A percentile compares a stretch with the other conserved stretches of the same genome.
Conservation (phyloP, 1,140 invertebrate genomes). For the Lepidurus packardi region DNA sequence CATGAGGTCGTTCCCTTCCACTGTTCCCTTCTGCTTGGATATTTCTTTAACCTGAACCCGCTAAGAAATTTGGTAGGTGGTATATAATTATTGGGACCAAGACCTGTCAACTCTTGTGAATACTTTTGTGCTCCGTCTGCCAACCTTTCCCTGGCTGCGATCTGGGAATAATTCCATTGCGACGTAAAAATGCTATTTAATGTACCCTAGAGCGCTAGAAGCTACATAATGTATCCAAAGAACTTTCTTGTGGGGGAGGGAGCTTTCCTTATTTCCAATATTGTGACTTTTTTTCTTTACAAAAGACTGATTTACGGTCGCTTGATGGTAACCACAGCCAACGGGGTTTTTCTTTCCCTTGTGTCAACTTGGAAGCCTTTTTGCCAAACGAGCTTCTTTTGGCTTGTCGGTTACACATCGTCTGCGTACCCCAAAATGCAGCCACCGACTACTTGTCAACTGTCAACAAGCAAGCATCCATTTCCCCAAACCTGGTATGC, state of each 20-base stretch:
- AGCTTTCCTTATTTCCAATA: constrained; percentile 6
- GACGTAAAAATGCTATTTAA: no score
- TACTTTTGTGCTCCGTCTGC: neutral
- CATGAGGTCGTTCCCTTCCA: neutral
- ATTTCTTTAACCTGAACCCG: neutral
- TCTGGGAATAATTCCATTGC: no score
- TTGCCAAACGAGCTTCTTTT: constrained; percentile 18
- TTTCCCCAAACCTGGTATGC: neutral
- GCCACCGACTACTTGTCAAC: constrained; percentile 17
- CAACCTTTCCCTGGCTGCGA: no score
- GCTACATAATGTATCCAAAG: neutral
- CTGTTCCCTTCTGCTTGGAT: neutral
- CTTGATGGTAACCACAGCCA: neutral
- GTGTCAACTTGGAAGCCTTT: neutral
- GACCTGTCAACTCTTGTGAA: neutral
- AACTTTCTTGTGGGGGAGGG: neutral
- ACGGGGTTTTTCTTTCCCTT: neutral
- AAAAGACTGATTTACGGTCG: neutral
- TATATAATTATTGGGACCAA: neutral
- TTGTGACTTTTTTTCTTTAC: neutral
- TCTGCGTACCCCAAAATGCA: neutral
- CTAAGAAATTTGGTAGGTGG: neutral
- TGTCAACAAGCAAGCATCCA: constrained; percentile 21
- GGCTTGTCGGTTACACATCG: neutral
- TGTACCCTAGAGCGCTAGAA: no score